Percentiles rank a stretch among this genome's conserved stretches.
phyloP scores from a whole-genome alignment of 2,888 invertebrate genomes.

The Dilophus febrilis region DNA sequence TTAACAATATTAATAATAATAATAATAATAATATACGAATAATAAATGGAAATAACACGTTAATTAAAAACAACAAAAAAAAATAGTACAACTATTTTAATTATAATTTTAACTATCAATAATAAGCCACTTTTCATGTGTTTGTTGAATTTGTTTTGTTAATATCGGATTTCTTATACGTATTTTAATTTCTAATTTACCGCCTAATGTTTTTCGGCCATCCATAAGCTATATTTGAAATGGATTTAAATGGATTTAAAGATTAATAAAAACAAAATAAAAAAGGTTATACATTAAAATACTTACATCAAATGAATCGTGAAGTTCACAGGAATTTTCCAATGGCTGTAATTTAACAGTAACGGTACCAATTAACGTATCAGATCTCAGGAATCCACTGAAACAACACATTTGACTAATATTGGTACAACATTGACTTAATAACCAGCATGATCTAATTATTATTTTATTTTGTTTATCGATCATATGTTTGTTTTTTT shows the following conservation, averaged over 20 bases:
- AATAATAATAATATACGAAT: no score
- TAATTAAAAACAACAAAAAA: no score
- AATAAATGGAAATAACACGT: no score
- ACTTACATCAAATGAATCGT: conserved; percentile 86
- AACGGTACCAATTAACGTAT: conserved; percentile 66
- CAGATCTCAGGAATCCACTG: conserved; percentile 88
- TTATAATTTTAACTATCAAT: conserved; percentile 45
- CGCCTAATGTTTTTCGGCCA: conserved; percentile 72
- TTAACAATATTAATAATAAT: no score
- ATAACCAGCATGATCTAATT: conserved; percentile 1
- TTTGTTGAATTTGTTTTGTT: conserved; percentile 75
- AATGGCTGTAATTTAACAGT: conserved; percentile 75
- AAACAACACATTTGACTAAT: conserved; percentile 37
- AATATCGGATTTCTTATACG: conserved; percentile 74
- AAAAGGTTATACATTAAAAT: conserved; percentile 2
- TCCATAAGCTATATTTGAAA: conserved; percentile 57
- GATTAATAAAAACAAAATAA: conserved; percentile 4
- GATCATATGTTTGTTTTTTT: no score
- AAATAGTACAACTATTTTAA: no score
- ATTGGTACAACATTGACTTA: conserved; percentile 15
- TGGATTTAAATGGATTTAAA: conserved; percentile 4
- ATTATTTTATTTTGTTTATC: no score
- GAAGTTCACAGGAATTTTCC: conserved; percentile 73
- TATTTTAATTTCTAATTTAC: conserved; percentile 76
- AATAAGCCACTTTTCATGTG: conserved; percentile 83